These are phyloP conservation scores for Tretioscincus oriximinensis DNA, from an alignment of 2,113 vertebrate species.

Conservation along the genomic window DNA sequence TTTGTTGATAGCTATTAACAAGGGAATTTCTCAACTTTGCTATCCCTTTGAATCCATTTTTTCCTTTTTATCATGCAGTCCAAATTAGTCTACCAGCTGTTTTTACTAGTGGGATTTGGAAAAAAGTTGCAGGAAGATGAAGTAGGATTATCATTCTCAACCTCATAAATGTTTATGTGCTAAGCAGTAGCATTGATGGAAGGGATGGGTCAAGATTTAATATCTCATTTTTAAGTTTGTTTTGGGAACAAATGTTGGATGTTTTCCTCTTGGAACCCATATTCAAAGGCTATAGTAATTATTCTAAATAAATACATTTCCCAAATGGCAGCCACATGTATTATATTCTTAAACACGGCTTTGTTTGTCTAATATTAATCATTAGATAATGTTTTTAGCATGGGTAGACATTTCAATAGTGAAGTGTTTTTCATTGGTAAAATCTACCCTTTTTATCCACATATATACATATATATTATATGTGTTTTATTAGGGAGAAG, in stretches of 20 bases:
- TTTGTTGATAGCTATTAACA: not conserved
- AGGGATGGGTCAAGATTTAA: not conserved
- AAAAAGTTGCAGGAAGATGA: not conserved
- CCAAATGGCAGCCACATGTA: conserved; percentile 1
- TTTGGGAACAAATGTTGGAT: conserved; percentile 5
- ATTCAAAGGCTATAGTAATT: not conserved
- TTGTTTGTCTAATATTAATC: not conserved
- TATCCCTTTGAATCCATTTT: not conserved
- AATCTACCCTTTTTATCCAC: not conserved
- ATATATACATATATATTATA: not conserved
- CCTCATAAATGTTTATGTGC: not conserved
- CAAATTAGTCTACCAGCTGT: not conserved
- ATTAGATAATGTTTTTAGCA: not conserved
- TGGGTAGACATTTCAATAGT: not conserved
- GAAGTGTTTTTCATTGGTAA: not conserved
- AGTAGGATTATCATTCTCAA: not conserved
- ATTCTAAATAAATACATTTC: not conserved
- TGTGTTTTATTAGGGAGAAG: not conserved
- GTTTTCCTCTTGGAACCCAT: conserved; percentile 9
- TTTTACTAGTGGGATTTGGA: not conserved
- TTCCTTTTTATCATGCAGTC: not conserved
- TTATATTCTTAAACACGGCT: not conserved
- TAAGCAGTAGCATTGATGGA: not conserved
- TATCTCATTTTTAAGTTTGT: conserved; percentile 7
- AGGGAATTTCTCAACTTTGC: not conserved